These are phyloP conservation scores for Notolabrus celidotus DNA, from an alignment of 2,797 vertebrate genomes.

Conservation along the genomic window DNA sequence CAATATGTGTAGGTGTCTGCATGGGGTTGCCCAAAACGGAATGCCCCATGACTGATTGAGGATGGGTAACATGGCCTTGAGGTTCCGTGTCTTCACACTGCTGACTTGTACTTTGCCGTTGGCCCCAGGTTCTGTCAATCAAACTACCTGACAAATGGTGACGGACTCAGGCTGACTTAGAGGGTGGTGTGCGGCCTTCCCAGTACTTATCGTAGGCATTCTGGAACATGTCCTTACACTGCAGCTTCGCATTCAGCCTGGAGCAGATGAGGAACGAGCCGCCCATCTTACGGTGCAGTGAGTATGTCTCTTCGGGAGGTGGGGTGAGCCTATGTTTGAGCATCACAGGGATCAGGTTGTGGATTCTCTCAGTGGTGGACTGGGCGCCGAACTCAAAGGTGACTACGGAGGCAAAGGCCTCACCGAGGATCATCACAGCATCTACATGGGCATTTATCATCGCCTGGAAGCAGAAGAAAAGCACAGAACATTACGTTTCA, in stretches of 20 bases:
- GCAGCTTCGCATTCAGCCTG: conserved; percentile 90
- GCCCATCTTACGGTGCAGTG: conserved; percentile 97
- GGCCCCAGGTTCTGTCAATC: conserved; percentile 56
- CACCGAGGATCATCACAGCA: conserved; percentile 97
- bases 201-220: conserved; percentile 89
- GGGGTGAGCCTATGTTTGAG: conserved; percentile 94
- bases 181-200: conserved; percentile 77
- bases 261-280: conserved; percentile 99
- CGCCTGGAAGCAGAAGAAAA: conserved; percentile 78
- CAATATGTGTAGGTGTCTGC: conserved; percentile 6
- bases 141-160: not conserved
- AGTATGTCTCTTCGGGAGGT: conserved; percentile 97
- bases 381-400: conserved; percentile 92
- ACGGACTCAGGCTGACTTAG: conserved; percentile 24
- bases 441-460: conserved; percentile 96
- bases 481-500: not conserved
- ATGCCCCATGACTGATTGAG: not conserved
- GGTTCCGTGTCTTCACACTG: conserved; percentile 2
- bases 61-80: conserved; percentile 16
- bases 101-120: conserved; percentile 28
- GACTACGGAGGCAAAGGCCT: conserved; percentile 90
- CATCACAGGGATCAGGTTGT: conserved; percentile 96
- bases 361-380: conserved; percentile 96
- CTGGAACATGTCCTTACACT: conserved; percentile 93
- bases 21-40: conserved; percentile 5